Percentiles rank a stretch among this genome's conserved stretches.
Evolutionary conservation across 2,113 vertebrate genomes (phyloP).

Genomic region (Ranitomeya variabilis): DNA sequence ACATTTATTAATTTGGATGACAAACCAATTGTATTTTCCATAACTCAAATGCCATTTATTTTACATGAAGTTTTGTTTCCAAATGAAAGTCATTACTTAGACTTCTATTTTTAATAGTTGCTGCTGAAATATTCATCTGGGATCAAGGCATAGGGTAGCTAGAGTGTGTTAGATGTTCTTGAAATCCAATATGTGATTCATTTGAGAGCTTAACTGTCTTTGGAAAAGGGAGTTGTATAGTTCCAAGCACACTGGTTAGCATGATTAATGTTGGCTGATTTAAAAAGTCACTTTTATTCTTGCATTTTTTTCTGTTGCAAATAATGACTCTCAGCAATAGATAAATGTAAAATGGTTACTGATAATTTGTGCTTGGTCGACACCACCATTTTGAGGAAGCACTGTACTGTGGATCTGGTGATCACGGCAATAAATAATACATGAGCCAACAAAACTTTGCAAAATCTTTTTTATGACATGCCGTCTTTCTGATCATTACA

Average conservation of each 20-base stretch:
- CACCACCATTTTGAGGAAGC: neutral
- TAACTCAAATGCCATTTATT: constrained; percentile 36
- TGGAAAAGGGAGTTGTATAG: constrained; percentile 11
- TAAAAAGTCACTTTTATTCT: constrained; percentile 27
- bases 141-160: constrained; percentile 35
- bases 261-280: constrained; percentile 50
- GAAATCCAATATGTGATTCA: constrained; percentile 52
- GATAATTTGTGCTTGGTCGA: neutral
- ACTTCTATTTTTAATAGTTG: constrained; percentile 35
- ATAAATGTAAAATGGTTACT: constrained; percentile 29
- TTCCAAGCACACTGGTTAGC: constrained; percentile 26
- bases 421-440: too few relatives aligned
- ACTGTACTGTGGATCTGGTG: too few relatives aligned
- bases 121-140: constrained; percentile 48
- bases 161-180: constrained; percentile 28
- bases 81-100: constrained; percentile 33
- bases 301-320: constrained; percentile 8
- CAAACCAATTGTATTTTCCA: constrained; percentile 33
- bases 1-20: constrained; percentile 29
- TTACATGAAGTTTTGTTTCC: constrained; percentile 22
- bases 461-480: too few relatives aligned
- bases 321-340: constrained; percentile 38
- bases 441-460: too few relatives aligned
- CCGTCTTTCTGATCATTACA: too few relatives aligned
- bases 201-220: constrained; percentile 41